Base-by-base conservation (phyloP, 2,797 vertebrate species). In the Hypotaenidia philippensis region DNA sequence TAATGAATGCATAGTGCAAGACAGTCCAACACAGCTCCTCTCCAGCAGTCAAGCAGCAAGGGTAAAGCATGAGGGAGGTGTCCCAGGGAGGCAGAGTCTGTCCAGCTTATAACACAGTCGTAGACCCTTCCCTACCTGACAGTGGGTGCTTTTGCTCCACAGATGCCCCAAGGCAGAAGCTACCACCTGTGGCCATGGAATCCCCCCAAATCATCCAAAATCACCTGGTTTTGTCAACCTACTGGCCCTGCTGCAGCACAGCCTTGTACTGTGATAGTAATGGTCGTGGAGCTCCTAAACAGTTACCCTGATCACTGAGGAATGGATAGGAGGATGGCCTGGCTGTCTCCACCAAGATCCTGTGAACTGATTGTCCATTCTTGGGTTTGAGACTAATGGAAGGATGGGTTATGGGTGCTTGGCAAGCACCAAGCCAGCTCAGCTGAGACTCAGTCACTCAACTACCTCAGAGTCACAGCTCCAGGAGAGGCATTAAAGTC, bases 381-480 rank as follows among this genome's bases (percentile, higher is more conserved):
- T 32, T 25, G 55, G 7, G 8, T 29, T 83, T 91, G 55, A 63
- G 50, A 45, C 17, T 52, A 32, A 44, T 0, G 14, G 40, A 44
- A 38, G 23, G 22, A 10, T n/a, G 20, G 3, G 22, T 34, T 88
- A 38, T 23, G 25, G 36, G 14, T 32, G 44, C 8, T 11, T 44
- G 57, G 9, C 52, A 55, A 80, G 47, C 34, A 34, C 29, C 1
- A 7, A 36, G 19, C 10, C 47, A 71, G 65, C 31, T 41, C 44
- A 68, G 56, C 34, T n/a, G 34, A 26, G 31, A 19, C 56, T 60
- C 38, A 27, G 34, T 29, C 47, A 57, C 41, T 47, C 41, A 49
- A 0, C 17, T 49, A 6, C 8, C 23, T 41, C 21, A 11, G 36
- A 34, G 14, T 18, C 23, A 0, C 12, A 7, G 10, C 27, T 80